Percentiles rank a stretch among this genome's conserved stretches.
phyloP scores from a whole-genome alignment of 2,113 vertebrate species.

The Laterallus jamaicensis region DNA sequence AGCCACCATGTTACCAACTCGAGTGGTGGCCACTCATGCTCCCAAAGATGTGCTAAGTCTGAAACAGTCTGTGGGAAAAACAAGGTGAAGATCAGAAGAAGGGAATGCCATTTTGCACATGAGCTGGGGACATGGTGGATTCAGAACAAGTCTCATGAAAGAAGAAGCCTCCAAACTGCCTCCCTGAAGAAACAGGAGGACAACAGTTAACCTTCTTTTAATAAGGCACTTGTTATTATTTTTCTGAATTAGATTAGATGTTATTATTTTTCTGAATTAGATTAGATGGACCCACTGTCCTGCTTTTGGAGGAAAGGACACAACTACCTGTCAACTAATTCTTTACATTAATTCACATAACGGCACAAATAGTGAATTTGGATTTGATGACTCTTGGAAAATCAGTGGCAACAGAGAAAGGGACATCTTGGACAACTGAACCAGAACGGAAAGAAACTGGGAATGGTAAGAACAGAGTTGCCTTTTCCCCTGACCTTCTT shows the following conservation, averaged over 20 bases:
- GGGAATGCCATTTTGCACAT: background rate
- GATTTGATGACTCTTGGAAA: background rate
- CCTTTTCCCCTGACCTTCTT: background rate
- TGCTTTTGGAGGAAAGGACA: background rate
- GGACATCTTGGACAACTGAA: background rate
- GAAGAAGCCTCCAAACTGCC: background rate
- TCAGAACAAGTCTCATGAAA: background rate
- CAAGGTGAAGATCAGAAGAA: background rate
- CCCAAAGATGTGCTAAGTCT: background rate
- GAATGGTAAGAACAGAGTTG: background rate
- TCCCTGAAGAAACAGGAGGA: background rate
- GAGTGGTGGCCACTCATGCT: background rate
- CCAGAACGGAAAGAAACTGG: background rate
- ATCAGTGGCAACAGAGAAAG: background rate
- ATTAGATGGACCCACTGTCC: background rate
- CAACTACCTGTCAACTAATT: background rate
- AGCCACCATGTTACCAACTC: background rate
- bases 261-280: background rate
- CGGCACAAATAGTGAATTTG: background rate
- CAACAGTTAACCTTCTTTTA: background rate
- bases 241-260: background rate
- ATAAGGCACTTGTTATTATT: background rate
- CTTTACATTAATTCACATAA: background rate
- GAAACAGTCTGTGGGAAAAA: background rate
- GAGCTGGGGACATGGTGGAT: background rate